Evolutionary conservation across 2,888 invertebrate species (phyloP).

Genomic region (Epirrhoe tristata): DNA sequence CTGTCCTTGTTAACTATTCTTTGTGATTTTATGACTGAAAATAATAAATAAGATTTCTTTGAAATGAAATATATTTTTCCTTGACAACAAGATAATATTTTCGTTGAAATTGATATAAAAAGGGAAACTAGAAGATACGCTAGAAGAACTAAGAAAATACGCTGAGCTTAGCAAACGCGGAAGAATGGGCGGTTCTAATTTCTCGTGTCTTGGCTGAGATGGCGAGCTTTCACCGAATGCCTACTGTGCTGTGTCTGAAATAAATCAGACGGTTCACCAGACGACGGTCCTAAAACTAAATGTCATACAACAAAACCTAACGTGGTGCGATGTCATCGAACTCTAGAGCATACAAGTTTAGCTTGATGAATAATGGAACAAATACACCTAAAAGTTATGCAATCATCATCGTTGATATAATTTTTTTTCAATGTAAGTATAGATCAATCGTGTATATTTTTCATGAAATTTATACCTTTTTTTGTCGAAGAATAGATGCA

Average conservation of each 20-base stretch:
- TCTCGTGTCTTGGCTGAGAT: constrained; percentile 34
- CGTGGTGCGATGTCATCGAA: constrained; percentile 63
- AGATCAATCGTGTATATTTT: too few species aligned
- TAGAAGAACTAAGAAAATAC: constrained; percentile 2
- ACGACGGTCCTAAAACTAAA: constrained; percentile 75
- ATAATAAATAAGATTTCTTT: not conserved
- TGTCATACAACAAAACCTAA: constrained; percentile 77
- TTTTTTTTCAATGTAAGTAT: too few species aligned
- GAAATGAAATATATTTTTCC: not conserved
- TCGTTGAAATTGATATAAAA: not conserved
- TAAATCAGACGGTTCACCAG: constrained; percentile 69
- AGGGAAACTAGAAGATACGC: not conserved
- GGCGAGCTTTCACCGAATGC: constrained; percentile 44
- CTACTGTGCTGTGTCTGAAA: constrained; percentile 58
- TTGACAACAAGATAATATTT: not conserved
- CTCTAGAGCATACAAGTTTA: constrained; percentile 45
- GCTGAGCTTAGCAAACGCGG: constrained; percentile 31
- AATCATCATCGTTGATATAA: not conserved
- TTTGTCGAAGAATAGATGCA: not conserved
- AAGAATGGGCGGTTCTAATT: constrained; percentile 35
- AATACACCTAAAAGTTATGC: not conserved
- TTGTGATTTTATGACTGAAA: not conserved
- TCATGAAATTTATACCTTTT: too few species aligned
- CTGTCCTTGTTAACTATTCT: not conserved
- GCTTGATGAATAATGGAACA: constrained; percentile 1